These are phyloP conservation scores for Cancer borealis DNA, from an alignment of 2,888 invertebrate genomes.

Conservation along the genomic window DNA sequence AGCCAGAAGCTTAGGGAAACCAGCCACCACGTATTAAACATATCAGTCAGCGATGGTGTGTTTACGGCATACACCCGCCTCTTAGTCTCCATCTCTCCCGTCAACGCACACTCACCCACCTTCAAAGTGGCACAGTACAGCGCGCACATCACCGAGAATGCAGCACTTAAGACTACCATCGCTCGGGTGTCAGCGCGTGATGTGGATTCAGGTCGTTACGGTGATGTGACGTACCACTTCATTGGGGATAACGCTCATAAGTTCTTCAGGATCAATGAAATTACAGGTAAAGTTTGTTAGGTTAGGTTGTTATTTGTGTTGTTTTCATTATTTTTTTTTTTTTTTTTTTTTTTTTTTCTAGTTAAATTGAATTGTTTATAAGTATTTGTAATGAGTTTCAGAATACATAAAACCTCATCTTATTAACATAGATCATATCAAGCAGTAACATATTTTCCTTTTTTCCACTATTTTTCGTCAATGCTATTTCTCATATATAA, in stretches of 20 bases:
- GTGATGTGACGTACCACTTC: conserved; percentile 84
- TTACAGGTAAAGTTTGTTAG: conserved; percentile 67
- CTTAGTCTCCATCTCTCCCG: conserved; percentile 78
- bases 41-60: conserved; percentile 97
- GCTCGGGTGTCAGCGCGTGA: conserved; percentile 90
- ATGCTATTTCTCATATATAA: too few relatives aligned
- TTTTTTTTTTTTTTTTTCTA: too few relatives aligned
- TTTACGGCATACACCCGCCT: conserved; percentile 90
- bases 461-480: too few relatives aligned
- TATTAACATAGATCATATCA: too few relatives aligned
- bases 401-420: too few relatives aligned
- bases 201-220: conserved; percentile 88
- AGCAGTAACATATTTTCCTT: too few relatives aligned
- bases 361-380: too few relatives aligned
- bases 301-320: conserved; percentile 37
- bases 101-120: conserved; percentile 75
- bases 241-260: conserved; percentile 73
- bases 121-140: conserved; percentile 74
- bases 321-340: conserved; percentile 43
- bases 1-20: conserved; percentile 87
- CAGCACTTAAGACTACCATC: conserved; percentile 87
- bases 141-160: conserved; percentile 88
- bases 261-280: conserved; percentile 75
- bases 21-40: conserved; percentile 87
- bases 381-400: too few relatives aligned